Conservation (phyloP, 2,797 vertebrate genomes). For the Onychomys torridus region DNA sequence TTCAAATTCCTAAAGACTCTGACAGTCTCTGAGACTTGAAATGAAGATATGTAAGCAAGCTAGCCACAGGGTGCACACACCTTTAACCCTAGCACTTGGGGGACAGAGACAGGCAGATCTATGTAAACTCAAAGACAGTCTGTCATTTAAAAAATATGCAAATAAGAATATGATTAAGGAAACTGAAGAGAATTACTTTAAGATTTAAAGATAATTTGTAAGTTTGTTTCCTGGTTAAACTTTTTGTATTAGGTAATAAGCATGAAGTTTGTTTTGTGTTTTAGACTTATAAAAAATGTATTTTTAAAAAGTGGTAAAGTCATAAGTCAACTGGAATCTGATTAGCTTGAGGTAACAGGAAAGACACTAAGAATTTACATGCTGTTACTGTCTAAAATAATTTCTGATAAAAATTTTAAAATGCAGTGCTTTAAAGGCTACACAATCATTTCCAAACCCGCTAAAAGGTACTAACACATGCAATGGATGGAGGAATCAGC, state of each 20-base stretch:
- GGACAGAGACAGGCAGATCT: background rate
- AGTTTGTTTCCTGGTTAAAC: constrained; percentile 31
- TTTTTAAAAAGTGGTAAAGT: constrained; percentile 44
- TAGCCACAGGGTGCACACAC: background rate
- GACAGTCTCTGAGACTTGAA: constrained; percentile 8
- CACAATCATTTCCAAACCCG: constrained; percentile 60
- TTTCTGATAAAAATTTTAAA: constrained; percentile 56
- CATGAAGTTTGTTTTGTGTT: constrained; percentile 40
- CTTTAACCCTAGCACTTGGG: background rate
- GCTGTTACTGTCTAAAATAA: constrained; percentile 54
- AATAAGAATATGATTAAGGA: background rate
- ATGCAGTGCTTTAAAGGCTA: constrained; percentile 59
- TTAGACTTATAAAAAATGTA: background rate
- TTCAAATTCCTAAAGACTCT: constrained; percentile 34
- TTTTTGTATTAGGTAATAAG: constrained; percentile 45
- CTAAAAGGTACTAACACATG: constrained; percentile 40
- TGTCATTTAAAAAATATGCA: background rate
- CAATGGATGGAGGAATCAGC: constrained; percentile 45
- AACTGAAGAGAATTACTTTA: constrained; percentile 11
- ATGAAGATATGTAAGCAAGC: constrained; percentile 26
- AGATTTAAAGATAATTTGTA: constrained; percentile 22
- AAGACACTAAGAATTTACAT: constrained; percentile 55
- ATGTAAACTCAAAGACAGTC: background rate
- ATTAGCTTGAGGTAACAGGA: background rate
- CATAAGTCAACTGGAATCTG: background rate